Evolutionary conservation across 2,113 vertebrate genomes (phyloP).

Genomic region (Okapia johnstoni): DNA sequence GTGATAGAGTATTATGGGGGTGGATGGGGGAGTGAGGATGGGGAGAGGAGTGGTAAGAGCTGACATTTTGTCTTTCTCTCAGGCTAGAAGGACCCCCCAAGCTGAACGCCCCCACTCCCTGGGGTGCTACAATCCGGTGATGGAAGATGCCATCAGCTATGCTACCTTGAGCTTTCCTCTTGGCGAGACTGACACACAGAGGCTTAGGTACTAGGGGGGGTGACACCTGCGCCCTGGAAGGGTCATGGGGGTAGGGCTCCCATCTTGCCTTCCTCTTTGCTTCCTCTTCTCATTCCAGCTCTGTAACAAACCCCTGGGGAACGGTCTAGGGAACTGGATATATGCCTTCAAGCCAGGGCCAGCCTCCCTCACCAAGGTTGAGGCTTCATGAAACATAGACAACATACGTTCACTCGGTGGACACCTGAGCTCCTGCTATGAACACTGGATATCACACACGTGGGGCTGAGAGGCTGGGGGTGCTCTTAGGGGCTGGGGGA

Average conservation of each 20-base stretch:
- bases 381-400: fast-evolving
- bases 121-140: slow-evolving; percentile 51
- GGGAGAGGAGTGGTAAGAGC: neutral
- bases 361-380: neutral
- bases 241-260: neutral
- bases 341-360: neutral
- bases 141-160: slow-evolving; percentile 48
- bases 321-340: neutral
- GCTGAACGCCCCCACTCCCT: neutral
- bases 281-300: neutral
- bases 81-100: slow-evolving; percentile 14
- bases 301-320: no score
- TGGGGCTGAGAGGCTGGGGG: neutral
- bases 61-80: neutral
- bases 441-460: fast-evolving
- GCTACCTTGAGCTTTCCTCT: slow-evolving; percentile 46
- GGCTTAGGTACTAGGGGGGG: neutral
- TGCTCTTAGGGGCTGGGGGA: neutral
- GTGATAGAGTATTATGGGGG: no score
- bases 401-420: fast-evolving
- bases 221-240: neutral
- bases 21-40: neutral
- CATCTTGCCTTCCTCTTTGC: neutral
- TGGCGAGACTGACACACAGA: fast-evolving
- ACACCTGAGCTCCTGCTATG: neutral